Conservation (phyloP, 2,797 vertebrate species). For the Artibeus lituratus region DNA sequence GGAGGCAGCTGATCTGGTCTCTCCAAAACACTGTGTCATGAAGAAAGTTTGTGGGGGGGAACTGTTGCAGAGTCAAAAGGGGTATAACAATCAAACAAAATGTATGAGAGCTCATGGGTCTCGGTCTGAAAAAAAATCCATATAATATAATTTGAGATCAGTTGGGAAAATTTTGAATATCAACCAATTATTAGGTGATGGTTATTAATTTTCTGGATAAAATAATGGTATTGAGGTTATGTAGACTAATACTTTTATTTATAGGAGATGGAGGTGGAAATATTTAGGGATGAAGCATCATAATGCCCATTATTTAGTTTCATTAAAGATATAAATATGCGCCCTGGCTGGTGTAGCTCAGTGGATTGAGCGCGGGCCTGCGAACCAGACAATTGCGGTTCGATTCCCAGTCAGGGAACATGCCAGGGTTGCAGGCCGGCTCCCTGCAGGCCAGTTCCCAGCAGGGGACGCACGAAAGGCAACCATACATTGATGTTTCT, state of each 20-base stretch:
- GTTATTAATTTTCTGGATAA: constrained; percentile 1
- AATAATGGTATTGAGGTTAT: background rate
- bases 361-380: no score
- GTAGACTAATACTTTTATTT: background rate
- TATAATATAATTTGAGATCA: background rate
- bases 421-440: no score
- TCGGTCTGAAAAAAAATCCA: background rate
- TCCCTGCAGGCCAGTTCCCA: no score
- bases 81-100: background rate
- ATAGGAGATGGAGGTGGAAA: background rate
- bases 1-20: background rate
- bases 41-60: background rate
- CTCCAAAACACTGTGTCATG: background rate
- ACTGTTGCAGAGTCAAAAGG: background rate
- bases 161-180: background rate
- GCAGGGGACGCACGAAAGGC: no score
- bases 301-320: background rate
- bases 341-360: no score
- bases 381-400: no score
- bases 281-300: background rate
- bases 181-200: background rate
- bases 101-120: background rate
- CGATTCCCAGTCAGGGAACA: no score
- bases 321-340: background rate
- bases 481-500: no score